These are phyloP conservation scores for Trichacis sp. DNA, from an alignment of 2,888 invertebrate species.

Conservation along the genomic window DNA sequence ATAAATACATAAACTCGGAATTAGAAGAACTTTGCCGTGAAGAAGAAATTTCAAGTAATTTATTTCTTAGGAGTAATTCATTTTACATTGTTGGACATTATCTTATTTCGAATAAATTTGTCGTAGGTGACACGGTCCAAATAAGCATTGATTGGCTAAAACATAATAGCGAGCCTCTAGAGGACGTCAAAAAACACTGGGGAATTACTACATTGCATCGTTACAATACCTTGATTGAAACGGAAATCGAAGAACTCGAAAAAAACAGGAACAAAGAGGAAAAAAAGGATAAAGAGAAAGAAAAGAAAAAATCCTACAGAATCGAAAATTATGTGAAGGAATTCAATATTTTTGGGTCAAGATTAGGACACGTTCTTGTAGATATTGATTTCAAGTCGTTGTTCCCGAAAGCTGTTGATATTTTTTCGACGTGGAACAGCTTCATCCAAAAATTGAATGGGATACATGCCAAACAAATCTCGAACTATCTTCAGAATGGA, in stretches of 20 bases:
- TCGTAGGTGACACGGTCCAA: constrained; percentile 14
- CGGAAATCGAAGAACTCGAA: too few species aligned
- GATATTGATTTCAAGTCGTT: neutral
- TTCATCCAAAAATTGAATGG: too few species aligned
- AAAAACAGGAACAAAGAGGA: too few species aligned
- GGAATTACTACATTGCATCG: constrained; percentile 13
- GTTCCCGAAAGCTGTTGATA: neutral
- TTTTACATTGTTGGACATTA: too few species aligned
- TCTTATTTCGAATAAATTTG: too few species aligned
- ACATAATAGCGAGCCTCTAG: constrained; percentile 20
- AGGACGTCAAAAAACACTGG: constrained; percentile 19
- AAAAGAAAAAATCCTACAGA: neutral
- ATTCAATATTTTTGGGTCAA: neutral
- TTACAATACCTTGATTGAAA: constrained; percentile 12
- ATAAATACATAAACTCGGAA: neutral
- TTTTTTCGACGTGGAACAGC: constrained; percentile 3
- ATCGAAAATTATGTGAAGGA: neutral
- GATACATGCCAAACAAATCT: too few species aligned
- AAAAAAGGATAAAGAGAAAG: too few species aligned
- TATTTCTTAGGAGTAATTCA: too few species aligned
- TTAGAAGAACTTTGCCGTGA: too few species aligned
- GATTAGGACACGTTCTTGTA: constrained; percentile 2
- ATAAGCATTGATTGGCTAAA: constrained; percentile 16
- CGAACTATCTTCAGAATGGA: too few species aligned
- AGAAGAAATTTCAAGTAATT: too few species aligned